Conservation (phyloP, 2,113 vertebrate species). For the Cyprinodon brontotheroides region DNA sequence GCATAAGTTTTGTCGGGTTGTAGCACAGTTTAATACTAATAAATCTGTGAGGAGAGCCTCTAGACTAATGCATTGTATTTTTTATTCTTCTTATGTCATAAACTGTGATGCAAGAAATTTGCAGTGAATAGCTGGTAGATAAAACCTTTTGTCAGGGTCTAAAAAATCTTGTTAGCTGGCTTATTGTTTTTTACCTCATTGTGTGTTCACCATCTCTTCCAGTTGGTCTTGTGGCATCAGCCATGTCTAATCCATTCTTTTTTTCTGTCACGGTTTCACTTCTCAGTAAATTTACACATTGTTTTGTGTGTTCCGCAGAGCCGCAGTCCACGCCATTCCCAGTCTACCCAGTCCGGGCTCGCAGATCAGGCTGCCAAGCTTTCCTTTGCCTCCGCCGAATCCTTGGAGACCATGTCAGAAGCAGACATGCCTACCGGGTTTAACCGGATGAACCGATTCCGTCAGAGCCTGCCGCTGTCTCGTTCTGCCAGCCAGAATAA, state of each 20-base stretch:
- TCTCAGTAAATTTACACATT: slow-evolving; percentile 27
- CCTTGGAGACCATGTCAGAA: slow-evolving; percentile 98
- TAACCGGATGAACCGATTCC: slow-evolving; percentile 97
- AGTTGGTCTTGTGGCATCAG: slow-evolving; percentile 42
- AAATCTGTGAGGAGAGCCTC: slow-evolving; percentile 11
- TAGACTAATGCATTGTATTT: slow-evolving; percentile 21
- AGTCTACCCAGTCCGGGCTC: slow-evolving; percentile 94
- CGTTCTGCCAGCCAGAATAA: slow-evolving; percentile 98
- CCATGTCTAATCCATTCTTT: slow-evolving; percentile 49
- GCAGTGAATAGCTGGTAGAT: slow-evolving; percentile 51
- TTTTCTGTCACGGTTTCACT: slow-evolving; percentile 41
- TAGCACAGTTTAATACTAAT: slow-evolving; percentile 2
- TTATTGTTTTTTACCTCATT: slow-evolving; percentile 52
- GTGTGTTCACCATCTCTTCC: slow-evolving; percentile 48
- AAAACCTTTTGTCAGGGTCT: slow-evolving; percentile 55
- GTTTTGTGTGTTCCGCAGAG: slow-evolving; percentile 78
- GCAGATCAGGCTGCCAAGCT: slow-evolving; percentile 96
- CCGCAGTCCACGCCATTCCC: slow-evolving; percentile 93
- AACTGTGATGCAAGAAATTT: slow-evolving; percentile 45
- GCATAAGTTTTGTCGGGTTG: slow-evolving; percentile 28
- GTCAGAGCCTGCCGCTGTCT: slow-evolving; percentile 95
- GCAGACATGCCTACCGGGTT: slow-evolving; percentile 96
- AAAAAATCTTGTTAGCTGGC: slow-evolving; percentile 62
- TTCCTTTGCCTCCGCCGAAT: slow-evolving; percentile 96
- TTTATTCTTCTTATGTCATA: slow-evolving; percentile 37